Evolutionary conservation across 1,140 invertebrate genomes (phyloP).

Genomic region (Cydia amplana): DNA sequence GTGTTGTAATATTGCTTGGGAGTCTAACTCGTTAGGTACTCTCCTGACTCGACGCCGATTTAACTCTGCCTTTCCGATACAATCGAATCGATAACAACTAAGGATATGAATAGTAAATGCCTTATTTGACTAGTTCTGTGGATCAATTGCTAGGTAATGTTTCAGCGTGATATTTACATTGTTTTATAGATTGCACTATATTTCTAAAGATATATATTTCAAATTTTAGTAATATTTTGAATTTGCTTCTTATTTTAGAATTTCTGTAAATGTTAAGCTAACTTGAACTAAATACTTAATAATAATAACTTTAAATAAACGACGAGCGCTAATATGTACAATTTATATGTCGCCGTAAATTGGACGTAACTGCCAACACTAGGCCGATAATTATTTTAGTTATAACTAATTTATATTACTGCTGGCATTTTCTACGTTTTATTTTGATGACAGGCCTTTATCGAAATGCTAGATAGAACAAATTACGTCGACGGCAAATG

Average conservation of each 20-base stretch:
- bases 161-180: not conserved
- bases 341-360: conserved; percentile 1
- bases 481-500: conserved; percentile 26
- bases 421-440: not conserved
- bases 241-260: not conserved
- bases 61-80: not conserved
- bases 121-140: conserved; percentile 9
- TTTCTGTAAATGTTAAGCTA: not conserved
- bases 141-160: conserved; percentile 4
- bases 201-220: not conserved
- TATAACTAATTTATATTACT: not conserved
- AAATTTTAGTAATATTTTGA: not conserved
- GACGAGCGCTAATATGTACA: not conserved
- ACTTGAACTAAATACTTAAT: too few relatives aligned
- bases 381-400: not conserved
- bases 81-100: conserved; percentile 17
- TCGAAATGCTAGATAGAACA: not conserved
- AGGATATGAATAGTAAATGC: conserved; percentile 29
- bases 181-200: too few relatives aligned
- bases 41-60: not conserved
- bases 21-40: conserved; percentile 28
- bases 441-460: not conserved
- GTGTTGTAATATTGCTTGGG: conserved; percentile 18
- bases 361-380: not conserved
- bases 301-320: not conserved